These are phyloP conservation scores for Lacerta bilineata DNA, from an alignment of 2,797 vertebrate genomes.

Conservation along the genomic window DNA sequence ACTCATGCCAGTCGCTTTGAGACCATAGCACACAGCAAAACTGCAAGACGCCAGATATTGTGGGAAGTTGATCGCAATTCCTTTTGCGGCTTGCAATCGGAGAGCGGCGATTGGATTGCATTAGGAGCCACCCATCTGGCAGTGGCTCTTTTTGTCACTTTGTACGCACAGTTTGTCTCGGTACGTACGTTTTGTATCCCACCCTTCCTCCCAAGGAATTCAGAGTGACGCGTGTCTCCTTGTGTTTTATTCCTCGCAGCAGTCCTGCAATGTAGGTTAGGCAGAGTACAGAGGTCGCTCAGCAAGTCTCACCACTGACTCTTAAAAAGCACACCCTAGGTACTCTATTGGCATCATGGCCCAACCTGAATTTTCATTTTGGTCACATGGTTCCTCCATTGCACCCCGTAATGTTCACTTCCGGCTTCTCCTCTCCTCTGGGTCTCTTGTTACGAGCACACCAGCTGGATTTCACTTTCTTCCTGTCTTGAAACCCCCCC, in stretches of 20 bases:
- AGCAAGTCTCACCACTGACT: not conserved
- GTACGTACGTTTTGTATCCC: no score
- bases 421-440: not conserved
- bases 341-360: not conserved
- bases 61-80: no score
- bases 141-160: no score
- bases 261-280: not conserved
- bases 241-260: not conserved
- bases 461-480: constrained; percentile 18
- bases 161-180: no score
- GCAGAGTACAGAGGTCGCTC: not conserved
- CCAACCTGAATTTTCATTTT: not conserved
- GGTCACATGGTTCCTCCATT: not conserved
- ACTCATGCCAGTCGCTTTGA: no score
- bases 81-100: no score
- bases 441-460: not conserved
- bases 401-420: not conserved
- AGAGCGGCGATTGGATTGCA: no score
- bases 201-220: not conserved
- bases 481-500: not conserved
- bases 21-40: no score
- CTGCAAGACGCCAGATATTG: no score
- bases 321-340: not conserved
- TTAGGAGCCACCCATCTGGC: no score
- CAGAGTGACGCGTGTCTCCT: not conserved